Percentiles rank a stretch among this genome's conserved stretches.
phyloP scores from a whole-genome alignment of 2,888 invertebrate genomes.

The Ophion slaviceki region DNA sequence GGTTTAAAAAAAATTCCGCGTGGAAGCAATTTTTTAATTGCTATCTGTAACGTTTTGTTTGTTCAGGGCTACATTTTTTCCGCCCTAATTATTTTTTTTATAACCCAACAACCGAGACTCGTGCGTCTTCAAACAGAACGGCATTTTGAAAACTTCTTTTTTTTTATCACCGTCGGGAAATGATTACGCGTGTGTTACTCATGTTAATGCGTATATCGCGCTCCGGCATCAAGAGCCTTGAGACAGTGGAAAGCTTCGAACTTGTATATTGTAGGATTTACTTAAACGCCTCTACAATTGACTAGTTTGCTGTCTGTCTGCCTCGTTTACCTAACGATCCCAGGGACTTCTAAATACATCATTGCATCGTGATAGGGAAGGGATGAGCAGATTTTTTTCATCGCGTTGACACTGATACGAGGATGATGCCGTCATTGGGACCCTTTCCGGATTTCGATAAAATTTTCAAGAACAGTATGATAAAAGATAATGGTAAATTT shows the following conservation, averaged over 20 bases:
- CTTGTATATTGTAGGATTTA: slow-evolving; percentile 42
- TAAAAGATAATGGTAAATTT: slow-evolving; percentile 22
- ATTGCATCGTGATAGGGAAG: slow-evolving; percentile 27
- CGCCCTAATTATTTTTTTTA: slow-evolving; percentile 13
- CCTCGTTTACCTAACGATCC: slow-evolving; percentile 75
- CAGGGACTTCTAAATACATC: slow-evolving; percentile 68
- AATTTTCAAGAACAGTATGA: slow-evolving; percentile 61
- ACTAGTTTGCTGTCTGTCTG: slow-evolving; percentile 20
- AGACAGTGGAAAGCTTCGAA: slow-evolving; percentile 31
- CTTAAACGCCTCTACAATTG: slow-evolving; percentile 51
- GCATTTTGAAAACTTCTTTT: slow-evolving; percentile 47
- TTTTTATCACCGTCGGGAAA: slow-evolving; percentile 60
- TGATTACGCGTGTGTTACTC: slow-evolving; percentile 55
- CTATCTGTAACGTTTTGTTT: not conserved
- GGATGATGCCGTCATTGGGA: slow-evolving; percentile 69
- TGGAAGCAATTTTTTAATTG: not conserved
- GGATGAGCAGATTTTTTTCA: slow-evolving; percentile 27
- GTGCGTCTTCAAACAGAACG: slow-evolving; percentile 42
- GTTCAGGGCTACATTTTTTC: not conserved
- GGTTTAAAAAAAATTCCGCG: not conserved
- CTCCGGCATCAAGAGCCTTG: slow-evolving; percentile 55
- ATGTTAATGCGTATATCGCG: slow-evolving; percentile 55
- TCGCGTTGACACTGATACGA: slow-evolving; percentile 26
- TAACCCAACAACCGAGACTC: slow-evolving; percentile 1
- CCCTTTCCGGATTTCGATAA: slow-evolving; percentile 67